These are phyloP conservation scores for Apodemus sylvaticus DNA, from an alignment of 2,113 vertebrate genomes.

Conservation along the genomic window DNA sequence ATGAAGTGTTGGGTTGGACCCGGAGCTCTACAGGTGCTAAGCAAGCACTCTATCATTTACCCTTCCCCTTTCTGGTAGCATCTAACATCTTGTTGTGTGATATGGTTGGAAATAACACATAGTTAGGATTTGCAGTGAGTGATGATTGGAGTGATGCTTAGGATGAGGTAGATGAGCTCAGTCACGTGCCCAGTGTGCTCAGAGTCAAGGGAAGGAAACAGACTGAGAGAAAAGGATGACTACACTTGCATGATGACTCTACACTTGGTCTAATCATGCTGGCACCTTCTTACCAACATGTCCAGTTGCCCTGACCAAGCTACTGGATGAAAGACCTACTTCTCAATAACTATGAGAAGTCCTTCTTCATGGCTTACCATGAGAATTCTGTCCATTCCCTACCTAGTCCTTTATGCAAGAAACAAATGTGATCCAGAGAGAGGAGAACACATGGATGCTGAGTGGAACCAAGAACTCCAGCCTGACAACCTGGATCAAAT, in stretches of 20 bases:
- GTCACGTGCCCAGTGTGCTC: background rate
- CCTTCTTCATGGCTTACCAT: accelerated
- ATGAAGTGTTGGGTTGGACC: background rate
- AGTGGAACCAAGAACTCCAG: background rate
- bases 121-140: background rate
- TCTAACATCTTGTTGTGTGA: background rate
- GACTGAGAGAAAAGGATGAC: background rate
- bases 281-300: background rate
- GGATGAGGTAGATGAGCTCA: background rate
- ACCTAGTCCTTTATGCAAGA: background rate
- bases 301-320: conserved; percentile 1
- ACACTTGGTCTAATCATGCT: background rate
- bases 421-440: background rate
- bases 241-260: background rate
- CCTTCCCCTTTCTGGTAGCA: background rate
- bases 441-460: background rate
- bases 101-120: background rate
- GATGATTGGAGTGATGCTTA: background rate
- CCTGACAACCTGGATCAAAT: background rate
- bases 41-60: background rate
- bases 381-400: background rate
- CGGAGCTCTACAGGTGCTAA: background rate
- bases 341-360: background rate
- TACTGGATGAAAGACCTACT: background rate
- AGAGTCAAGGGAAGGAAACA: background rate